A percentile compares a stretch with the other conserved stretches of the same genome.
Evolutionary conservation across 2,797 vertebrate species (phyloP).

Genomic region (Diplodus sargus): DNA sequence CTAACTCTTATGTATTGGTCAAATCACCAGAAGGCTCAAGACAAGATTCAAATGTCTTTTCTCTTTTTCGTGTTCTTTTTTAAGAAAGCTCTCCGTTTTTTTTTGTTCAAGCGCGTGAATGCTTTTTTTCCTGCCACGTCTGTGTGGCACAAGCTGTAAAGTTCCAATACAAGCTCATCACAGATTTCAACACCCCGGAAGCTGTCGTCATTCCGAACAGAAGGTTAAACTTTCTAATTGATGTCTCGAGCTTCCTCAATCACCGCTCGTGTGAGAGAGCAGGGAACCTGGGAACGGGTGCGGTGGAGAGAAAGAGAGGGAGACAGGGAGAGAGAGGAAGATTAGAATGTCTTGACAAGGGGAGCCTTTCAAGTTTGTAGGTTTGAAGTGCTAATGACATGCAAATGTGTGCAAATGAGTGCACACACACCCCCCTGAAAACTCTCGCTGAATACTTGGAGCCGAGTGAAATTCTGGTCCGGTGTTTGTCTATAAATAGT

Average conservation of each 20-base stretch:
- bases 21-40: not conserved
- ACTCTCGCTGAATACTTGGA: slow-evolving; percentile 75
- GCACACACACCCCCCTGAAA: slow-evolving; percentile 72
- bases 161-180: slow-evolving; percentile 20
- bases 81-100: not conserved
- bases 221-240: slow-evolving; percentile 81
- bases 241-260: slow-evolving; percentile 77
- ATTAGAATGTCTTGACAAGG: slow-evolving; percentile 84
- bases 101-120: not conserved
- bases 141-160: not conserved
- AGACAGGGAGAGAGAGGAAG: slow-evolving; percentile 61
- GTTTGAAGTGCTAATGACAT: slow-evolving; percentile 90
- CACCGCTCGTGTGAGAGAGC: slow-evolving; percentile 61
- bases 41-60: not conserved
- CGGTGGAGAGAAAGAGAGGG: slow-evolving; percentile 40
- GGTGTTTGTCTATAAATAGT: slow-evolving; percentile 81
- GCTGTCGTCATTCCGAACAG: slow-evolving; percentile 56
- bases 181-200: slow-evolving; percentile 28
- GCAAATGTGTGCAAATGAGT: slow-evolving; percentile 87
- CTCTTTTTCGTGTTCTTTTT: not conserved
- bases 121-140: not conserved
- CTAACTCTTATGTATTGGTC: not conserved
- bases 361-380: slow-evolving; percentile 87
- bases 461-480: slow-evolving; percentile 68
- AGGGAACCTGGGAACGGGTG: slow-evolving; percentile 61